These are phyloP conservation scores for Cataglyphis livida DNA, from an alignment of 2,888 invertebrate species.

Conservation along the genomic window DNA sequence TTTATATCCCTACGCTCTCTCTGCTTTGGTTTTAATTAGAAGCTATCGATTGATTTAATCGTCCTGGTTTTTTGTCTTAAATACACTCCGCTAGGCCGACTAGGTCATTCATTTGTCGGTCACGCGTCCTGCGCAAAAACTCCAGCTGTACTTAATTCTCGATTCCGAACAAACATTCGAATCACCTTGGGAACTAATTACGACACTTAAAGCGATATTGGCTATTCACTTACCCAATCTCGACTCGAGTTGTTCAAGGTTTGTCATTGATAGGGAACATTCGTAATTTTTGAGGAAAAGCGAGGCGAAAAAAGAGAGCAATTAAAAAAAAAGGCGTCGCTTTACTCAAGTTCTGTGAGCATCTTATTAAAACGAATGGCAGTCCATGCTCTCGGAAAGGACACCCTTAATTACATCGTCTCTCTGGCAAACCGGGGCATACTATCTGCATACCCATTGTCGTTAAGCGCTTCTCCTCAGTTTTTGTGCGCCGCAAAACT, in stretches of 20 bases:
- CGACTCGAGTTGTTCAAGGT: conserved; percentile 4
- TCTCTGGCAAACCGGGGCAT: conserved; percentile 34
- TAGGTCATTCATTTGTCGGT: conserved; percentile 58
- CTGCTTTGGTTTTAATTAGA: conserved; percentile 61
- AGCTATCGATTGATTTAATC: conserved; percentile 64
- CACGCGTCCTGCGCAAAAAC: conserved; percentile 65
- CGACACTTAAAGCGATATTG: conserved; percentile 68
- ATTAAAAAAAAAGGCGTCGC: conserved; percentile 29
- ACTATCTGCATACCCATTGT: conserved; percentile 62
- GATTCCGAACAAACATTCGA: conserved; percentile 36
- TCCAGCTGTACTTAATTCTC: conserved; percentile 53
- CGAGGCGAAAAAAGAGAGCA: neutral
- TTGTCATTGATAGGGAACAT: conserved; percentile 51
- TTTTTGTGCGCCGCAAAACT: conserved; percentile 43
- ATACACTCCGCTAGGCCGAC: conserved; percentile 41
- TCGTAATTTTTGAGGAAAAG: conserved; percentile 49
- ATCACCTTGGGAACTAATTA: conserved; percentile 64
- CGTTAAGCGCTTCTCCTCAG: conserved; percentile 51
- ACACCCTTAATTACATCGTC: conserved; percentile 57
- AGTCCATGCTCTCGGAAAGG: conserved; percentile 41
- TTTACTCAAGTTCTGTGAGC: conserved; percentile 42
- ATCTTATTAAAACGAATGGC: conserved; percentile 66
- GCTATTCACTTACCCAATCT: conserved; percentile 48
- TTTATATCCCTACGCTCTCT: neutral
- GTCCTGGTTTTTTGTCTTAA: conserved; percentile 54